Base-by-base conservation (phyloP, 2,888 invertebrate species). In the Caenorhabditis auriculariae region DNA sequence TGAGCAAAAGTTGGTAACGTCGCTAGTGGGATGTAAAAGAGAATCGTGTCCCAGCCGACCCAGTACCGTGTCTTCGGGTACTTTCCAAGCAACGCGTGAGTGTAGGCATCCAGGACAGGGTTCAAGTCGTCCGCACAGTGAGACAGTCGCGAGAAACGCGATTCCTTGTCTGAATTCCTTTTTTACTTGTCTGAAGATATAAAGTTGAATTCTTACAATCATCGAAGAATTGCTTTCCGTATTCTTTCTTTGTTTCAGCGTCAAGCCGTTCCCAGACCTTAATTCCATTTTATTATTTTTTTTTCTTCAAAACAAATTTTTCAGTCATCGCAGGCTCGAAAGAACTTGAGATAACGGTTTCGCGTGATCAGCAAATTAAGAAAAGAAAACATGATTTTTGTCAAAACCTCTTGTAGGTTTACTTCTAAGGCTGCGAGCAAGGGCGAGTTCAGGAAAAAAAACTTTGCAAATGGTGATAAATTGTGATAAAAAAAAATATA, bases 1-100 rank as follows among this genome's bases (percentile, higher is more conserved):
- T 71, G 71, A 12, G 58, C 55, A 59, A 68, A 68, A n/a, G 71
- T 71, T 47, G 71, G 71, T 21, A 71, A 60, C 3, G 71, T 71
- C 1, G 71, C 71, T 27, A 71, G 39, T 15, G 71, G 71, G 39
- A 71, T 71, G 55, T 71, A 71, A 52, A 71, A 71, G 5, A 71
- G 47, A 28, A 62, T 62, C 4, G 71, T 63, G 46, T 71, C 71
- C 63, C 52, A 64, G 12, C 71, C 71, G 32, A 71, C 71, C 68
- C 68, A 71, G 47, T 71, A 71, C 47, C 68, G 52, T n/a, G 53
- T 60, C 42, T 69, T 69, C 4, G 69, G 69, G 45, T 60, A 68
- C 35, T 53, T 58, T 37, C 63, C 65, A 23, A 68, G 48, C 3
- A 71, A 57, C 9, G 71, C 71, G 28, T 68, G 67, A 24, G 66